Evolutionary conservation across 2,113 vertebrate genomes (phyloP), one percentile per base, ranked within the genome.

Genomic region (Abramis brama): DNA sequence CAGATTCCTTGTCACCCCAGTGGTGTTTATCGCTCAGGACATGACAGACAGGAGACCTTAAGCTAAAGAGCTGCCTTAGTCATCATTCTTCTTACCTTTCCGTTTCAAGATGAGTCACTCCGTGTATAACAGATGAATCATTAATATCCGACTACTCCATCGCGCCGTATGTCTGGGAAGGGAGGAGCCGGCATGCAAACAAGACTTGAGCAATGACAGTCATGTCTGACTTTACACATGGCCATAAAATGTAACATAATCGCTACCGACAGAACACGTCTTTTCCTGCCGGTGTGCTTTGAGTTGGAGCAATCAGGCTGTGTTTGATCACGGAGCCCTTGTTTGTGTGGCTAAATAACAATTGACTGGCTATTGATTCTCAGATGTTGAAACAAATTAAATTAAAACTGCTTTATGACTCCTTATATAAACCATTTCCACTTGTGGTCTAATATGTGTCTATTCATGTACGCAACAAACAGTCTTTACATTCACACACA

Each of bases 401-500:
- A 94, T 94, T 91, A 93, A 91, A 87, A 90, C 85, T 89, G 87
- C 89, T 94, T 93, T 92, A 92, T 92, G 88, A 91, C 81, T 87
- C 87, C 82, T 81, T 19, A 83, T 90, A 84, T 85, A 86, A 90
- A 86, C 90, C 76, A 87, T 92, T 90, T 90, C 84, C 82, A 86
- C 86, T 82, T 89, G 17, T 88, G 85, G 81, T 86, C 88, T 84
- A 71, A 89, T 76, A 84, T 87, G 83, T 82, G 91, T 88, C 91
- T 92, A 92, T 93, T 93, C 91, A 1, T 43, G 5, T n/a, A 52
- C 23, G 85, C 89, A 86, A 83, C 89, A 92, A 93, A 94, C 89
- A 92, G 89, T 89, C 87, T 90, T 60, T 91, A 88, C 78, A 90
- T 89, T 89, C 91, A 89, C 92, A 91, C 89, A 86, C 88, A 85